Base-by-base conservation (phyloP, 2,113 vertebrate species). In the Serinus canaria region DNA sequence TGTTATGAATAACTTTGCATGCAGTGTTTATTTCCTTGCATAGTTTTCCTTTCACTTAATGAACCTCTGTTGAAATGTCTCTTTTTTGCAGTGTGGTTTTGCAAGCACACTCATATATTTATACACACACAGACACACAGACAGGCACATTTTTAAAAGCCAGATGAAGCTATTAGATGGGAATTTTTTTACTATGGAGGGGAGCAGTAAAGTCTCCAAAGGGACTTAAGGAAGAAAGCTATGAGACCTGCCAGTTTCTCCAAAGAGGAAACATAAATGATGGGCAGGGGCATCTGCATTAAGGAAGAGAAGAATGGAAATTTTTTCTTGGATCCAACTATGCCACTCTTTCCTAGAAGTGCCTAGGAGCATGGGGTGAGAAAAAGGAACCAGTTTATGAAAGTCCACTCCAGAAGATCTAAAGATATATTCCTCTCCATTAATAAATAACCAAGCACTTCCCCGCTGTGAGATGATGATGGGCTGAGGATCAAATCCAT, bases 41-140 rank as follows among this genome's bases (percentile, higher is more conserved):
- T 49, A 35, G 35, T 68, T 87, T 94, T 55, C 18, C 31, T 87
- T 76, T 84, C 41, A 66, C 59, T 77, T 77, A 68, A 90, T 50
- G 13, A 20, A 33, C 49, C 17, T 66, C 21, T 80, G 23, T 72
- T 84, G 63, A 68, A 78, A 63, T 53, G 21, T 39, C 47, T 43
- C 13, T 49, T 50, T 92, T 69, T 56, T 72, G 33, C 43, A 49
- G 22, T 49, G 9, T 27, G 17, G 13, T 60, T 92, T 92, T 7
- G 4, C 66, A 62, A 50, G 15, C 27, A 22, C 30, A 9, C 64
- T 21, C 21, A n/a, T 20, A 19, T 44, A 59, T 68, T 31, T 30
- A 18, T 17, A 35, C 2, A 58, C 4, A 52, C 3, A n/a, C 1
- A 28, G 13, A 22, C 18, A 39, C 3, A 35, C 0, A 28, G 13